phyloP scores from a whole-genome alignment of 2,888 invertebrate genomes.

The Habroteleia sp. region DNA sequence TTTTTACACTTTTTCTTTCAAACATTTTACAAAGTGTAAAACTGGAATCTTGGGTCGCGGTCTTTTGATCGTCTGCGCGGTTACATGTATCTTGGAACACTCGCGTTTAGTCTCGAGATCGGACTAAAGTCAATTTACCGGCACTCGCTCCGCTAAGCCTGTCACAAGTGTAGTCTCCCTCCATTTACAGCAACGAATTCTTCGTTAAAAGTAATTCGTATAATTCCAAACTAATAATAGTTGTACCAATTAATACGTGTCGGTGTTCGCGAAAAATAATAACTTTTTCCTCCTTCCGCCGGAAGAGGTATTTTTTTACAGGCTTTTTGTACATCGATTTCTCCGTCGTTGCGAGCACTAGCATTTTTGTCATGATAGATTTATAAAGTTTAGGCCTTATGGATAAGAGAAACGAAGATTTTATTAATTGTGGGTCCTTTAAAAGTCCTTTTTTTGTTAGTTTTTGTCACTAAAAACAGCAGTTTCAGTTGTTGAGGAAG shows the following conservation, averaged over 20 bases:
- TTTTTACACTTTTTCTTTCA: conserved; percentile 6
- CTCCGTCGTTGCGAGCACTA: not conserved
- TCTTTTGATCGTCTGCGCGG: not conserved
- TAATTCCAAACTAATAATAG: conserved; percentile 25
- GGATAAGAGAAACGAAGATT: no score
- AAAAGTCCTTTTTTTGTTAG: no score
- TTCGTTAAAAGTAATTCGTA: conserved; percentile 30
- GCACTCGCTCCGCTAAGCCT: conserved; percentile 57
- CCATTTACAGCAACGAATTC: conserved; percentile 41
- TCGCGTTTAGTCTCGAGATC: conserved; percentile 52
- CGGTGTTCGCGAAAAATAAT: conserved; percentile 1
- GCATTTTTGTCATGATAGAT: no score
- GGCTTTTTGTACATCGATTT: not conserved
- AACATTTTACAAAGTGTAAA: conserved; percentile 1
- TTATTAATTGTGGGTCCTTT: no score
- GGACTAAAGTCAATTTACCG: conserved; percentile 60
- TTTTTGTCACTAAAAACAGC: no score
- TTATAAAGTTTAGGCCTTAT: no score
- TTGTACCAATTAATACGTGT: conserved; percentile 10
- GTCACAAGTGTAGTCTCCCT: conserved; percentile 59
- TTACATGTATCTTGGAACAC: conserved; percentile 20
- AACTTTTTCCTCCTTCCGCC: not conserved
- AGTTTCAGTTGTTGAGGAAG: no score
- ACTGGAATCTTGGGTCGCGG: not conserved
- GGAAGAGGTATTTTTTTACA: not conserved